Evolutionary conservation across 2,113 vertebrate species (phyloP), one percentile per base, ranked within the genome.

Genomic region (Phylloscopus whistleri): DNA sequence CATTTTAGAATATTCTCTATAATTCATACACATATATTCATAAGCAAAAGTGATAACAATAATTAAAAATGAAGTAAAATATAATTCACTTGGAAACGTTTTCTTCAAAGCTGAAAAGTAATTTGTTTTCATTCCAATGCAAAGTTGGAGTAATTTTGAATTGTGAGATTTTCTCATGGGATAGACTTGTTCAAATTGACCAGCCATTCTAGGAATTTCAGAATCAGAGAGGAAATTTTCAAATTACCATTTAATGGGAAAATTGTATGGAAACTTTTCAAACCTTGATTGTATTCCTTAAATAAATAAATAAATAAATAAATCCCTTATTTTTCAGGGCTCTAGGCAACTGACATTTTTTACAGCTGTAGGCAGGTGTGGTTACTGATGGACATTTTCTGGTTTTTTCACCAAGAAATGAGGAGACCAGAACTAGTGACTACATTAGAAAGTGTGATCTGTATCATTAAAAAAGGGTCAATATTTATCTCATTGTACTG

Each of bases 291-390:
- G 1, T 27, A 52, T 56, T 81, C 3, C 48, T 67, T 35, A 51
- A 78, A 83, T 15, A 67, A 35, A 20, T n/a, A n/a, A n/a, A n/a
- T n/a, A 6, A 6, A 33, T 4, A 15, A 52, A 52, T 24, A 52
- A 52, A 24, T 13, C 5, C 2, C 15, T 9, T 56, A 55, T 8
- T 84, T 84, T 69, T 27, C 15, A 22, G 13, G 17, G 4, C 13
- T 76, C 19, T 44, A 19, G 3, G 3, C 16, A 27, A 69, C 13
- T 0, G 0, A 55, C 4, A 16, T 28, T 78, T 93, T 68, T 74
- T 66, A 48, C 33, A 30, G 17, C 35, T 81, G 8, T 70, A 85
- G 13, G 13, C 41, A 87, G 39, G 18, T 46, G 23, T 60, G 14
- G 12, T 70, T 74, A 63, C n/a, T 63, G 37, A 67, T 69, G n/a